A percentile compares a stretch with the other conserved stretches of the same genome.
Evolutionary conservation across 2,797 vertebrate species (phyloP).

Genomic region (Dryobates pubescens): DNA sequence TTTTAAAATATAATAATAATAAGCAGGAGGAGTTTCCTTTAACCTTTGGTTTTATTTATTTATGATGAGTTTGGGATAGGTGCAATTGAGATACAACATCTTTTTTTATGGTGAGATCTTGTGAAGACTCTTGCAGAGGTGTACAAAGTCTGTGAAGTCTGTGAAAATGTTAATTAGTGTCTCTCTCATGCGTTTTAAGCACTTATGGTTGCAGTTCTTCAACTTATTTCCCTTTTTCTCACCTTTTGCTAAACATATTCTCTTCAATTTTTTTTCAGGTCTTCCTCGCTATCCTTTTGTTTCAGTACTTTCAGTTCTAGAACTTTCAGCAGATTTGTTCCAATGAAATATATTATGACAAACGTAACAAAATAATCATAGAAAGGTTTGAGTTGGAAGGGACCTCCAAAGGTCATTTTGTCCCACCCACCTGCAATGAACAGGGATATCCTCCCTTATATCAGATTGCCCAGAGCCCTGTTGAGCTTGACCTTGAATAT

Average conservation of each 20-base stretch:
- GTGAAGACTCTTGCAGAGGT: background rate
- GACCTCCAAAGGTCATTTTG: too few species aligned
- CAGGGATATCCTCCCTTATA: too few species aligned
- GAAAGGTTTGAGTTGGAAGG: too few species aligned
- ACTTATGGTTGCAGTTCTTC: background rate
- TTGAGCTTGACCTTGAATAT: too few species aligned
- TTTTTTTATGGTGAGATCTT: background rate
- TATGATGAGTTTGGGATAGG: background rate
- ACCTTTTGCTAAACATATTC: background rate
- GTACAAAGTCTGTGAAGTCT: background rate
- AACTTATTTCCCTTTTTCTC: background rate
- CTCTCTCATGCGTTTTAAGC: background rate
- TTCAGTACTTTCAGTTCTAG: background rate
- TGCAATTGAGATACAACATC: background rate
- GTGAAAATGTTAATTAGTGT: background rate
- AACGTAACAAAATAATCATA: background rate
- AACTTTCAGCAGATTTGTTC: background rate
- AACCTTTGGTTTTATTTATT: background rate
- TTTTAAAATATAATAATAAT: background rate
- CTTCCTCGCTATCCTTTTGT: background rate
- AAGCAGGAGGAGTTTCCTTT: background rate
- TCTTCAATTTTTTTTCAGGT: background rate
- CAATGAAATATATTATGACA: background rate
- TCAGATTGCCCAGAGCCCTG: too few species aligned
- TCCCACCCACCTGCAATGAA: too few species aligned